phyloP scores from a whole-genome alignment of 2,888 invertebrate species.

The Tortricodes alternella region DNA sequence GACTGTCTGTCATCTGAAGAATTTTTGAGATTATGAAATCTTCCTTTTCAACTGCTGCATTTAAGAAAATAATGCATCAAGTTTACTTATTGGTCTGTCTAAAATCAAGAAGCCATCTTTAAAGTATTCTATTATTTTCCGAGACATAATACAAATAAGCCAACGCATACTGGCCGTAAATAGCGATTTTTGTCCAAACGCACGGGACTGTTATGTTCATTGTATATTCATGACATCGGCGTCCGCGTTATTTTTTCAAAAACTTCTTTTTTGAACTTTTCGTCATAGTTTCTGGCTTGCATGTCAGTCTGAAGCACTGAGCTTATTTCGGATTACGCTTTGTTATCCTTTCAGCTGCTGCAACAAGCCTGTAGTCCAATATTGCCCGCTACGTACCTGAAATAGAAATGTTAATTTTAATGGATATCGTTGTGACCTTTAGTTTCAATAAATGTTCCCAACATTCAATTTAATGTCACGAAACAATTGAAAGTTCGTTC shows the following conservation, averaged over 20 bases:
- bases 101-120: no score
- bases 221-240: slow-evolving; percentile 54
- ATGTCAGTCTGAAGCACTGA: neutral
- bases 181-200: slow-evolving; percentile 41
- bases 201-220: slow-evolving; percentile 46
- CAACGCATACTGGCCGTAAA: slow-evolving; percentile 36
- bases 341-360: neutral
- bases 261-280: slow-evolving; percentile 7
- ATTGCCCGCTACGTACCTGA: slow-evolving; percentile 18
- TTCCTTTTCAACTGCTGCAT: no score
- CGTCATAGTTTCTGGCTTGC: neutral
- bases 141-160: slow-evolving; percentile 21
- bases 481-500: no score
- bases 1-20: no score
- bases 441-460: no score
- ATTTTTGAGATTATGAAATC: no score
- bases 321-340: slow-evolving; percentile 11
- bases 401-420: neutral
- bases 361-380: neutral
- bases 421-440: no score
- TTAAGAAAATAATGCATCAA: no score
- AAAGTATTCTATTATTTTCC: slow-evolving; percentile 33
- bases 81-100: no score
- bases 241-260: slow-evolving; percentile 3
- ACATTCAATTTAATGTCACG: no score